phyloP scores from a whole-genome alignment of 2,888 invertebrate species.

The Phytoseiulus persimilis region DNA sequence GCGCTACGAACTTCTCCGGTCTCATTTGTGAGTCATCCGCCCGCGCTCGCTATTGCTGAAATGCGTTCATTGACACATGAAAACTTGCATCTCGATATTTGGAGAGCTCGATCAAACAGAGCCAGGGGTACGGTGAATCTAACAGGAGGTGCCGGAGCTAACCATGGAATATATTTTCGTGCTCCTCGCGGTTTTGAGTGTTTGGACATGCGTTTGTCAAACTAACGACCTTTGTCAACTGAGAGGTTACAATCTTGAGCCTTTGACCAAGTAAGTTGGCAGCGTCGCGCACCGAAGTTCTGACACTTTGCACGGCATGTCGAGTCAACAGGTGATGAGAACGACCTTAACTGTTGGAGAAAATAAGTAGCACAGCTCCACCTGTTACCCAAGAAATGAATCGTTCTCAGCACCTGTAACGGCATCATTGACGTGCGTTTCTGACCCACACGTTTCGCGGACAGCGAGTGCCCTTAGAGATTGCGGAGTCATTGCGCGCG shows the following conservation, averaged over 20 bases:
- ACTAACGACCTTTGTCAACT: not conserved
- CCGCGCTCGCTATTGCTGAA: not conserved
- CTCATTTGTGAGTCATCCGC: not conserved
- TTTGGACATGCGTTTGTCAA: not conserved
- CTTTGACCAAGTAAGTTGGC: not conserved
- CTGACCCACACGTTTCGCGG: too few relatives aligned
- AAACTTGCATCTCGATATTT: not conserved
- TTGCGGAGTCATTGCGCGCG: too few relatives aligned
- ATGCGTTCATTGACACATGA: not conserved
- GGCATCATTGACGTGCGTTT: too few relatives aligned
- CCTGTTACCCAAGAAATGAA: too few relatives aligned
- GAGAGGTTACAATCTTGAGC: not conserved
- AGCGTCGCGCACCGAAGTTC: not conserved
- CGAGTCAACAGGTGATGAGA: not conserved
- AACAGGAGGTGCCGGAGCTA: not conserved
- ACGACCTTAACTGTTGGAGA: not conserved
- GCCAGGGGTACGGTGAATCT: not conserved
- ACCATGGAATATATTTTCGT: not conserved
- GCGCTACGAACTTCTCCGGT: not conserved
- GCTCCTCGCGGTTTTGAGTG: not conserved
- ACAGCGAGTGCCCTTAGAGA: too few relatives aligned
- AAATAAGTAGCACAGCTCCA: not conserved
- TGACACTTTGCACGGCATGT: not conserved
- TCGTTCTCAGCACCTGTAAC: too few relatives aligned
- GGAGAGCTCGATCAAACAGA: not conserved